These are phyloP conservation scores for Erebia epiphron DNA, from an alignment of 2,888 invertebrate genomes.

Conservation along the genomic window DNA sequence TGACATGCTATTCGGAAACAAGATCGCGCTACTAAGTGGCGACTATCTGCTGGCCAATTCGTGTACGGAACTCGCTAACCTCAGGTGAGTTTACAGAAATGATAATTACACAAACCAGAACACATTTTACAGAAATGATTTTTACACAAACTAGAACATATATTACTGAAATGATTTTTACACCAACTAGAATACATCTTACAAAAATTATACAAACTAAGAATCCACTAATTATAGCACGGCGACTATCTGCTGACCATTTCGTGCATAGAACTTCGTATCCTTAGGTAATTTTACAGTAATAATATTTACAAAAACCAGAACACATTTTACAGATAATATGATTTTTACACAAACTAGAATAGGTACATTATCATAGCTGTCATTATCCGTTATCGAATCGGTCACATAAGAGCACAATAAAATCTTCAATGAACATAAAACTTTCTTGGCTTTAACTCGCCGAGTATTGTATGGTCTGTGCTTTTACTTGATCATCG, in stretches of 20 bases:
- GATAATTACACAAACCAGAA: background rate
- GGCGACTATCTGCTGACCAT: constrained; percentile 96
- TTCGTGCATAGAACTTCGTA: constrained; percentile 93
- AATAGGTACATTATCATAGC: no score
- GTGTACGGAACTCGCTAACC: constrained; percentile 92
- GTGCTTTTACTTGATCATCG: background rate
- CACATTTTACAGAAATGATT: background rate
- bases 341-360: background rate
- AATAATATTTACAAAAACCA: background rate
- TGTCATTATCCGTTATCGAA: no score
- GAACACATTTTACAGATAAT: background rate
- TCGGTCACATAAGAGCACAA: no score
- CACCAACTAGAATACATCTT: background rate
- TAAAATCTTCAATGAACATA: no score
- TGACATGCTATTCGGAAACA: constrained; percentile 97
- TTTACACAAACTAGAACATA: background rate
- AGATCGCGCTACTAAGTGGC: constrained; percentile 95
- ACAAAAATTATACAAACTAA: no score
- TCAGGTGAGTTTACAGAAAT: constrained; percentile 72
- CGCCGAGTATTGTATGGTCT: no score
- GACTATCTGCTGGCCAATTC: constrained; percentile 96
- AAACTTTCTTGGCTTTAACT: no score
- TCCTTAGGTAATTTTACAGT: constrained; percentile 77
- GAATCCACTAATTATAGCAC: no score
- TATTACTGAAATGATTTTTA: background rate